These are phyloP conservation scores for Gymnoscopelus braueri DNA, from an alignment of 2,797 vertebrate genomes.

Conservation along the genomic window DNA sequence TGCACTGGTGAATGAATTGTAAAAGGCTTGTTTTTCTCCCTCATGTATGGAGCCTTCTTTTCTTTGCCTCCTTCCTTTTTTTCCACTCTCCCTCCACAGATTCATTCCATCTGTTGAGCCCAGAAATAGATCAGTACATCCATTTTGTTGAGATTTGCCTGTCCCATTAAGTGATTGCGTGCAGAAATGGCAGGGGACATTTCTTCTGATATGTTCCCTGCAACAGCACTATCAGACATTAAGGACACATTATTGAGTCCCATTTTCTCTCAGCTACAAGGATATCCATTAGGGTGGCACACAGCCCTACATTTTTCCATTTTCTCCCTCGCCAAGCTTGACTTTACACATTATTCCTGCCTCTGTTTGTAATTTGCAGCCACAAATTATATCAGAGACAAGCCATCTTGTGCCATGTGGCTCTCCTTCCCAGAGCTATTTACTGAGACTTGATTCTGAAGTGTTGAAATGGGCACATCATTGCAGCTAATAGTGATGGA, in stretches of 20 bases:
- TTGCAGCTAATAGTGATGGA: conserved; percentile 84
- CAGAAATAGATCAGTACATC: conserved; percentile 90
- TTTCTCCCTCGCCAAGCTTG: conserved; percentile 89
- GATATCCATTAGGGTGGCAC: conserved; percentile 89
- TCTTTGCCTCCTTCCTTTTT: conserved; percentile 52
- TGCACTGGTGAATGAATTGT: conserved; percentile 59
- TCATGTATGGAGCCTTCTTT: conserved; percentile 22
- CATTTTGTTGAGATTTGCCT: conserved; percentile 91
- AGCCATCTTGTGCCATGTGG: conserved; percentile 82
- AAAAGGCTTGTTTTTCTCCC: conserved; percentile 84
- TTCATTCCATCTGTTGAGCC: conserved; percentile 86
- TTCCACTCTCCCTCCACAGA: conserved; percentile 80
- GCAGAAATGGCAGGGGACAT: conserved; percentile 88
- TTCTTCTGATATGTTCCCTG: conserved; percentile 89
- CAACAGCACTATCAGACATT: conserved; percentile 87
- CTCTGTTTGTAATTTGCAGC: conserved; percentile 85
- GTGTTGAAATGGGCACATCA: conserved; percentile 85
- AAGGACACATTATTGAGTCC: conserved; percentile 80
- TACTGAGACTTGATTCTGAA: conserved; percentile 85
- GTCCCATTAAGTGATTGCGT: conserved; percentile 97
- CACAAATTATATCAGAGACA: conserved; percentile 86
- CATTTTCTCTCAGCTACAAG: conserved; percentile 82
- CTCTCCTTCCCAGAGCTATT: conserved; percentile 79
- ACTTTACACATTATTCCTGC: conserved; percentile 86
- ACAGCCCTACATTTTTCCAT: conserved; percentile 88